Evolutionary conservation across 23 tunicate species (phyloP).

Genomic region (Trididemnum nubilum): DNA sequence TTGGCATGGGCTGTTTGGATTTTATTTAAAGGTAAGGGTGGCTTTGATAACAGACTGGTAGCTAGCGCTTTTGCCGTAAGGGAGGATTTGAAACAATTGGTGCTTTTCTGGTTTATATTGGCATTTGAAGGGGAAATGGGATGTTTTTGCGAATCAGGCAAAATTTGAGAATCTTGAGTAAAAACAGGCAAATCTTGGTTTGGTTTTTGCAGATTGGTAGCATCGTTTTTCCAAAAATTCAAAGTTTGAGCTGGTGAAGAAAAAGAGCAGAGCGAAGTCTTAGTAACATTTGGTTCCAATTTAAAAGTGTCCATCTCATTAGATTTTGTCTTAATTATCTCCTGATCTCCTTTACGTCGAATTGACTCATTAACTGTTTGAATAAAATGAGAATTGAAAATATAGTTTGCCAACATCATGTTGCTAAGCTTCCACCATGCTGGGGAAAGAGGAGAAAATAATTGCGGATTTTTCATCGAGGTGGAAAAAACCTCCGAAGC

Average conservation of each 20-base stretch:
- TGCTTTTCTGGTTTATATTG: no score
- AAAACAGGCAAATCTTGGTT: neutral
- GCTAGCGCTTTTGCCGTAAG: neutral
- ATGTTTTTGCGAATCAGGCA: neutral
- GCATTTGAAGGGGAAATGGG: neutral
- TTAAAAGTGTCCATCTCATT: neutral
- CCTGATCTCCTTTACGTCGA: neutral
- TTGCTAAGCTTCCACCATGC: slow-evolving; percentile 14
- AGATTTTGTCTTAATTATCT: neutral
- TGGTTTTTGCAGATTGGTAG: no score
- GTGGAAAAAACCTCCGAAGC: no score
- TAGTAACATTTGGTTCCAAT: neutral
- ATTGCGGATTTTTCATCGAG: no score
- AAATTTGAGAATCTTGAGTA: neutral
- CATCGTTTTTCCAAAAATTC: neutral
- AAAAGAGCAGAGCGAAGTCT: neutral
- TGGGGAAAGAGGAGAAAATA: slow-evolving; percentile 1
- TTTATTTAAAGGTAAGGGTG: neutral
- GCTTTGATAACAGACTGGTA: neutral
- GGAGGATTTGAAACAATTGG: neutral
- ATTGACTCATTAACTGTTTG: slow-evolving; percentile 1
- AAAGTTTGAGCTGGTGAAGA: neutral
- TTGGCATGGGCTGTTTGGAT: neutral
- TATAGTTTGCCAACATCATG: slow-evolving; percentile 25
- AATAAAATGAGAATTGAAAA: neutral